Conservation (phyloP, 2,888 invertebrate species). For the Andrena bucephala region DNA sequence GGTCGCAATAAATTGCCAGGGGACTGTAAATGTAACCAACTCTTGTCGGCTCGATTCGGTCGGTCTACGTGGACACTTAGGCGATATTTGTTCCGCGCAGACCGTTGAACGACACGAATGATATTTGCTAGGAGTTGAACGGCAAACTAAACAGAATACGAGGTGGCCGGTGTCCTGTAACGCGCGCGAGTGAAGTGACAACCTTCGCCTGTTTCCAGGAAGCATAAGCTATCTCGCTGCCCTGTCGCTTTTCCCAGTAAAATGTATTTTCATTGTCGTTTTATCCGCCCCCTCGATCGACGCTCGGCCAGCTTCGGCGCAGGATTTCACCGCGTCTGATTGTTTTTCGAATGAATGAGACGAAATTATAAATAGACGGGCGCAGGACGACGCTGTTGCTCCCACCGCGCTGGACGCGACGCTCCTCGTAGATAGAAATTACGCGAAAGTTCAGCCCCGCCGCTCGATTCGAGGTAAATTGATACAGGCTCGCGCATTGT, state of each 20-base stretch:
- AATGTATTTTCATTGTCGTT: constrained; percentile 74
- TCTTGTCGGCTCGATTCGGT: constrained; percentile 55
- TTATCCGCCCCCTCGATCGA: constrained; percentile 68
- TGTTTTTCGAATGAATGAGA: constrained; percentile 72
- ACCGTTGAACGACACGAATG: constrained; percentile 60
- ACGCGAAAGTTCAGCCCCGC: constrained; percentile 56
- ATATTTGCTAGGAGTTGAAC: constrained; percentile 75
- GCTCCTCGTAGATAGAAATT: constrained; percentile 60
- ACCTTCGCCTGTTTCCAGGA: constrained; percentile 77
- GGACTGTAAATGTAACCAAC: constrained; percentile 10
- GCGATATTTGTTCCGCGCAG: constrained; percentile 65
- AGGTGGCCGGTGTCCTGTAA: constrained; percentile 62
- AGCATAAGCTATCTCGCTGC: constrained; percentile 73
- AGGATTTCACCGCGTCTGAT: constrained; percentile 66
- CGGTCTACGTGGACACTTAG: constrained; percentile 43
- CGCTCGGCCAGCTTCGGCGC: constrained; percentile 23
- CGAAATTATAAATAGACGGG: constrained; percentile 71
- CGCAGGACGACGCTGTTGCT: constrained; percentile 45
- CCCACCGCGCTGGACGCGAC: constrained; percentile 12
- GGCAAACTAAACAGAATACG: constrained; percentile 79
- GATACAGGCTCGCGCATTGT: constrained; percentile 55
- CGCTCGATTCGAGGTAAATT: constrained; percentile 67
- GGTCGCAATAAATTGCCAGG: constrained; percentile 1
- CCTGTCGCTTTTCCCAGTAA: constrained; percentile 71
- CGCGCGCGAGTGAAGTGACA: constrained; percentile 74